Evolutionary conservation across 30 jellyfish, hydroid and myxozoan species (phyloP).

Genomic region (Cassiopea xamachana): DNA sequence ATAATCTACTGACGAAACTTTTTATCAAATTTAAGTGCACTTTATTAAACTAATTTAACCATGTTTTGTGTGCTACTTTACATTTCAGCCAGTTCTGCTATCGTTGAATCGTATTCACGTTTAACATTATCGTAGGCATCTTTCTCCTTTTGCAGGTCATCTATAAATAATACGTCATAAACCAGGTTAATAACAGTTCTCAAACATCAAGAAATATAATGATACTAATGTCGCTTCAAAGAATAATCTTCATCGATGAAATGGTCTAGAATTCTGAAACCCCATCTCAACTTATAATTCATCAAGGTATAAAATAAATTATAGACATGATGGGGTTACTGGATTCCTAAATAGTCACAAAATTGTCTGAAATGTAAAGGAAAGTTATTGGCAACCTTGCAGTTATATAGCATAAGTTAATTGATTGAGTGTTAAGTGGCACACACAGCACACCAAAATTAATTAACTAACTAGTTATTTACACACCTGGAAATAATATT

Average conservation of each 20-base stretch:
- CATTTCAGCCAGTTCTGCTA: slow-evolving; percentile 89
- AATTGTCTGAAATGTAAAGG: not conserved
- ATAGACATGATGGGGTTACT: too few relatives aligned
- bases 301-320: too few relatives aligned
- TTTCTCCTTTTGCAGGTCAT: slow-evolving; percentile 77
- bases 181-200: not conserved
- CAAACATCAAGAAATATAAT: not conserved
- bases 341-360: too few relatives aligned
- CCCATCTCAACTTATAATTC: too few relatives aligned
- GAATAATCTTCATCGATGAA: too few relatives aligned
- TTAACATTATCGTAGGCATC: slow-evolving; percentile 78
- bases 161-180: slow-evolving; percentile 50
- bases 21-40: slow-evolving; percentile 34
- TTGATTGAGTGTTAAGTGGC: not conserved
- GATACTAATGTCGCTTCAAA: not conserved
- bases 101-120: slow-evolving; percentile 74
- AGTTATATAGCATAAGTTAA: not conserved
- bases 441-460: not conserved
- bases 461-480: not conserved
- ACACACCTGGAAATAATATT: not conserved
- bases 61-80: not conserved
- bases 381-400: not conserved
- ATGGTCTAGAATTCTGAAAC: too few relatives aligned
- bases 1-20: not conserved
- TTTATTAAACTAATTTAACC: slow-evolving; percentile 15